Conservation (phyloP, 2,888 invertebrate species). For the Protonemura montana region DNA sequence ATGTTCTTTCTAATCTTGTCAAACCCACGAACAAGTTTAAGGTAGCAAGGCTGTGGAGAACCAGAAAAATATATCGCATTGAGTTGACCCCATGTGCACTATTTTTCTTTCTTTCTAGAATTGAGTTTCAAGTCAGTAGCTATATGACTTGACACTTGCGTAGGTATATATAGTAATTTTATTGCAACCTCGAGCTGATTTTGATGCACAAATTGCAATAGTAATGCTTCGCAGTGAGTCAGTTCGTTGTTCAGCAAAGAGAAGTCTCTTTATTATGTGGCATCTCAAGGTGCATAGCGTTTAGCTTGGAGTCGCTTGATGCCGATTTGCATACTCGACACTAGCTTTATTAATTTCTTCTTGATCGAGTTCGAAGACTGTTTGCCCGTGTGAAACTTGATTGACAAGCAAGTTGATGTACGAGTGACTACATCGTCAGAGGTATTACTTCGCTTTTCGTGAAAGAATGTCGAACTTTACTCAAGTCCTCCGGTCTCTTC, state of each 20-base stretch:
- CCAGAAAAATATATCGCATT: not conserved
- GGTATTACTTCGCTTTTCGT: not conserved
- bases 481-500: not conserved
- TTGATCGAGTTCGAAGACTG: not conserved
- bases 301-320: not conserved
- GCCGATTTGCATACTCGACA: not conserved
- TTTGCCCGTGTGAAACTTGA: not conserved
- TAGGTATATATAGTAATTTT: not conserved
- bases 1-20: not conserved
- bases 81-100: not conserved
- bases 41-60: not conserved
- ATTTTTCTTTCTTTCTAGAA: not conserved
- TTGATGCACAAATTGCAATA: constrained; percentile 7
- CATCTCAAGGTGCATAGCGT: not conserved
- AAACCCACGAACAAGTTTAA: not conserved
- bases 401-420: constrained; percentile 9
- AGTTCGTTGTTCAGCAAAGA: not conserved
- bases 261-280: not conserved
- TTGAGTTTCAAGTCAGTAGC: not conserved
- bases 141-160: not conserved
- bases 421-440: not conserved
- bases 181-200: not conserved
- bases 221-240: not conserved
- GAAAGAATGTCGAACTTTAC: not conserved
- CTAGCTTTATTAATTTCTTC: constrained; percentile 20